Evolutionary conservation across 2,113 vertebrate species (phyloP).

Genomic region (Speoplatyrhinus poulsoni): DNA sequence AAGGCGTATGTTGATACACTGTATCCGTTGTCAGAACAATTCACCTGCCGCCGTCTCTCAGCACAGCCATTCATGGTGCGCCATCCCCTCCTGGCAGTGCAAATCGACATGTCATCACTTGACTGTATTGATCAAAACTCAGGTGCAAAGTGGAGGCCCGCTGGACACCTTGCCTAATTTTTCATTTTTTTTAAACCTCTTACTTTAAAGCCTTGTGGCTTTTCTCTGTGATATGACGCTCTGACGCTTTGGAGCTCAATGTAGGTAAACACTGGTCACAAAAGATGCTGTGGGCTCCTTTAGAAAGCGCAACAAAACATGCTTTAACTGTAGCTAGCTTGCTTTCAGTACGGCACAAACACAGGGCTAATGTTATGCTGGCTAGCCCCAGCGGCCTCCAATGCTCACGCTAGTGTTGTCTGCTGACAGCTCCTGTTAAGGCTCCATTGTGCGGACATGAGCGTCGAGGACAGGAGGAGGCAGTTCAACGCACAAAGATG

Average conservation of each 20-base stretch:
- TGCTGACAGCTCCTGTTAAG: constrained; percentile 86
- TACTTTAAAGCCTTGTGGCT: constrained; percentile 18
- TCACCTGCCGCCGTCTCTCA: constrained; percentile 90
- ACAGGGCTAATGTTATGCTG: constrained; percentile 71
- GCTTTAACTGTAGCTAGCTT: constrained; percentile 65
- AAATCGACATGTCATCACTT: constrained; percentile 81
- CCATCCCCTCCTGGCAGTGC: constrained; percentile 45
- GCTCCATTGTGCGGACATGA: constrained; percentile 75
- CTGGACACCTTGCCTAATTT: constrained; percentile 65
- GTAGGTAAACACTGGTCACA: constrained; percentile 65
- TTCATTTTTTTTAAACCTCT: constrained; percentile 38
- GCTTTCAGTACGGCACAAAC: constrained; percentile 81
- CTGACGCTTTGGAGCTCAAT: constrained; percentile 38
- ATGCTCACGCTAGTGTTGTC: constrained; percentile 66
- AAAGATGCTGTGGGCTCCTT: constrained; percentile 57
- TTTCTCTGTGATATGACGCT: constrained; percentile 20
- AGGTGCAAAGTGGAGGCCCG: constrained; percentile 73
- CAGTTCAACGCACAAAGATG: constrained; percentile 72
- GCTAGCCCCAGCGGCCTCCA: constrained; percentile 58
- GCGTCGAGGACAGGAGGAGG: constrained; percentile 65
- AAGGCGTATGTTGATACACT: constrained; percentile 75
- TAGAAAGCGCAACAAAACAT: constrained; percentile 64
- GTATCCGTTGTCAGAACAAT: constrained; percentile 73
- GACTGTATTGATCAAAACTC: constrained; percentile 73
- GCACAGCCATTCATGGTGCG: constrained; percentile 55